Conservation (phyloP, 2,113 vertebrate genomes). For the Fregetta grallaria region DNA sequence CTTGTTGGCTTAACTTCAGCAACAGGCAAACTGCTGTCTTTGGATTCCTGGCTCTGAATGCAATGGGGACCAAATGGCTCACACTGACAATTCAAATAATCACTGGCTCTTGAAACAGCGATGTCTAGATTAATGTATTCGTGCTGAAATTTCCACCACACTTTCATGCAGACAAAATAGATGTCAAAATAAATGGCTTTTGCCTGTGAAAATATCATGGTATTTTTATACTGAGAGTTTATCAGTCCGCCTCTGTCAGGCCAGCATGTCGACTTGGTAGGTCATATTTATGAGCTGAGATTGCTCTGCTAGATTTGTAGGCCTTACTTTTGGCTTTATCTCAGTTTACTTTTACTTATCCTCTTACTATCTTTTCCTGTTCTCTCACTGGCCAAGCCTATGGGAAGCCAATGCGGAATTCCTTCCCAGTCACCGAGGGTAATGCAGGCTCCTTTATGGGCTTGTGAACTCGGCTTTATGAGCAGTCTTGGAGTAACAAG, state of each 20-base stretch:
- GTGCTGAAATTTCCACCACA: background rate
- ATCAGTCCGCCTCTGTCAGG: background rate
- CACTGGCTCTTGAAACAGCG: background rate
- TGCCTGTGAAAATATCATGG: background rate
- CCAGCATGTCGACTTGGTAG: background rate
- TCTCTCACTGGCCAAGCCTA: background rate
- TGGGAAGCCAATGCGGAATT: background rate
- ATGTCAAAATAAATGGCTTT: background rate
- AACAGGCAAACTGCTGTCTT: background rate
- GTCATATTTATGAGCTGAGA: background rate
- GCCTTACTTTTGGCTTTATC: background rate
- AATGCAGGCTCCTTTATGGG: background rate
- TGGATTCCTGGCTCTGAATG: background rate
- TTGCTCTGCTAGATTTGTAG: background rate
- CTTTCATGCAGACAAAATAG: background rate
- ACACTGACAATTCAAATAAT: background rate
- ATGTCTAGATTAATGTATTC: background rate
- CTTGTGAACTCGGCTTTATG: background rate
- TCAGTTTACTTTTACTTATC: slow-evolving; percentile 2
- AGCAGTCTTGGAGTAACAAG: background rate
- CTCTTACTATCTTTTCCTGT: slow-evolving; percentile 10
- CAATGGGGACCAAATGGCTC: background rate
- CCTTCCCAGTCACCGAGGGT: background rate
- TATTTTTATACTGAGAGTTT: background rate
- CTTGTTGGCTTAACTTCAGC: background rate